A percentile compares a stretch with the other conserved stretches of the same genome.
Evolutionary conservation across 2,797 vertebrate species (phyloP).

Genomic region (Lutra lutra): DNA sequence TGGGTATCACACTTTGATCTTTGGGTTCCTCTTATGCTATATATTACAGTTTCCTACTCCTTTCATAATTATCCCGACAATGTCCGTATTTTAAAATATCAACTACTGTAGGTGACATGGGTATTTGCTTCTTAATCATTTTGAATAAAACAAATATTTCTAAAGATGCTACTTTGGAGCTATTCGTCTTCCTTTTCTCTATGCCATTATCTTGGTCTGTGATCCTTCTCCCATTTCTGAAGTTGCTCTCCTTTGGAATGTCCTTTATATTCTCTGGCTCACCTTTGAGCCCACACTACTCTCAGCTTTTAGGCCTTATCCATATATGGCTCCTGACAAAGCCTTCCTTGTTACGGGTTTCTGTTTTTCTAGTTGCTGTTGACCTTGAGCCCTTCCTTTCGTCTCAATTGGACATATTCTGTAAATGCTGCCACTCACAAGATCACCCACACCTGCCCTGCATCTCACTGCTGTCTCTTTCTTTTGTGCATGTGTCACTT

Average conservation of each 20-base stretch:
- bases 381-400: constrained; percentile 24
- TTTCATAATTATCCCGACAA: neutral
- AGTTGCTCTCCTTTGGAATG: neutral
- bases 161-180: neutral
- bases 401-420: neutral
- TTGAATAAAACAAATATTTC: neutral
- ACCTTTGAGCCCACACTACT: neutral
- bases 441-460: neutral
- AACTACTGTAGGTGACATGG: neutral
- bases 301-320: neutral
- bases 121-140: neutral
- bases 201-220: neutral
- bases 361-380: constrained; percentile 43
- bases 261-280: neutral
- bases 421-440: constrained; percentile 55
- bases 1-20: neutral
- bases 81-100: constrained; percentile 2
- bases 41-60: neutral
- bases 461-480: constrained; percentile 11
- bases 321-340: neutral
- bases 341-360: neutral
- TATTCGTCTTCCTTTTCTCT: neutral
- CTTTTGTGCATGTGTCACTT: constrained; percentile 56
- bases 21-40: neutral
- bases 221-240: neutral